Conservation (phyloP, 1,140 invertebrate species). For the Calliopsis andreniformis region DNA sequence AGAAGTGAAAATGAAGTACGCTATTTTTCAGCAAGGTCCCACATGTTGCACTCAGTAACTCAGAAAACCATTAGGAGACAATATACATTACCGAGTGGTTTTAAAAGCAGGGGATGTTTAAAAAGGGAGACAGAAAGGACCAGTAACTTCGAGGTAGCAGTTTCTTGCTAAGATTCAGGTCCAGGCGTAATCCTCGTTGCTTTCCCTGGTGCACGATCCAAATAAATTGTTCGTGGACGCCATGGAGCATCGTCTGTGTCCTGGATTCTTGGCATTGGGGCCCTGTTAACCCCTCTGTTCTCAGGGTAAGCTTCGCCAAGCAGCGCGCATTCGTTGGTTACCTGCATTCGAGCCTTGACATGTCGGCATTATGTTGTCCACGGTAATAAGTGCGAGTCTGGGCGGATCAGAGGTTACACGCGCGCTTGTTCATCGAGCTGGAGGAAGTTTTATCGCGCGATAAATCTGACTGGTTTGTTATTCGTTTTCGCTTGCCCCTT, state of each 20-base stretch:
- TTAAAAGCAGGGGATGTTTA: too few species aligned
- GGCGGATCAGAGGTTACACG: conserved; percentile 18
- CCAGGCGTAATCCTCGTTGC: conserved; percentile 25
- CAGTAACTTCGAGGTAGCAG: too few species aligned
- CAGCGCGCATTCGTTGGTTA: neutral
- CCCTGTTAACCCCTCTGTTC: conserved; percentile 10
- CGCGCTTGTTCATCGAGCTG: conserved; percentile 8
- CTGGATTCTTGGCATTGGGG: conserved; percentile 35
- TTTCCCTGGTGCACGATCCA: conserved; percentile 7
- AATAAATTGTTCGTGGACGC: conserved; percentile 45
- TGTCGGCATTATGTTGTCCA: conserved; percentile 31
- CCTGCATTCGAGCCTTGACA: conserved; percentile 20
- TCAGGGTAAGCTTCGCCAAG: neutral
- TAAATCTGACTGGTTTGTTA: conserved; percentile 3
- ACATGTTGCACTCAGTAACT: too few species aligned
- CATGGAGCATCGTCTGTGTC: neutral
- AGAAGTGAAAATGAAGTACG: too few species aligned
- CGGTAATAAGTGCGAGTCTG: conserved; percentile 30
- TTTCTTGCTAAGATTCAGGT: conserved; percentile 26
- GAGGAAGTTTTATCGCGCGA: conserved; percentile 28
- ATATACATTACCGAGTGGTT: conserved; percentile 1
- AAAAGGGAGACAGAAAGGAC: neutral
- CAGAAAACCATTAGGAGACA: conserved; percentile 35
- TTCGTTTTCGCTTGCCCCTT: neutral
- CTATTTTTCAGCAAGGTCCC: too few species aligned